Conservation (phyloP, 64 coral and sea anemone genomes). For the Exaiptasia diaphana region DNA sequence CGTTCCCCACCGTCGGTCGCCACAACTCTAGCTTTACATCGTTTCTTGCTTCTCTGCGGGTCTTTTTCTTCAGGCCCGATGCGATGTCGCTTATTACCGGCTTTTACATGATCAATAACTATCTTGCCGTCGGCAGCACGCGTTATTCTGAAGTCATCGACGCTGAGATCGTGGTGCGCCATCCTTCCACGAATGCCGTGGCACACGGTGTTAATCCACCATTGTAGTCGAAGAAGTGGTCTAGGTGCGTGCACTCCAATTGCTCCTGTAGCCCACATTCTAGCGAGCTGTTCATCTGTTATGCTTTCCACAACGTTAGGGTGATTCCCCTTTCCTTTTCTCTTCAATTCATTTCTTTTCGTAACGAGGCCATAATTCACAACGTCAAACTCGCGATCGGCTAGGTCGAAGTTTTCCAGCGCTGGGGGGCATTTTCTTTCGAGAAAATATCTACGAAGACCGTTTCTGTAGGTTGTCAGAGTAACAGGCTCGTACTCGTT, state of each 20-base stretch:
- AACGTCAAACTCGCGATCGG: constrained; percentile 95
- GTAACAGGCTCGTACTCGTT: constrained; percentile 99
- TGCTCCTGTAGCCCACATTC: constrained; percentile 98
- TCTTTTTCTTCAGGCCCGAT: constrained; percentile 90
- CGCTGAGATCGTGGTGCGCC: constrained; percentile 95
- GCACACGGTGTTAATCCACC: constrained; percentile 96
- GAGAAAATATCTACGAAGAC: constrained; percentile 95
- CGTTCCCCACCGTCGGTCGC: constrained; percentile 95
- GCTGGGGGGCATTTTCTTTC: constrained; percentile 95
- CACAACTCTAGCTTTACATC: constrained; percentile 87
- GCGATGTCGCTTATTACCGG: constrained; percentile 71
- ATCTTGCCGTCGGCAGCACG: constrained; percentile 90
- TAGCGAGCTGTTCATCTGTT: constrained; percentile 93
- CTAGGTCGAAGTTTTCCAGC: constrained; percentile 95
- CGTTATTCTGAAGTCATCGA: constrained; percentile 97
- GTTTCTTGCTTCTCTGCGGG: constrained; percentile 77
- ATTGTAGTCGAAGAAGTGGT: constrained; percentile 78
- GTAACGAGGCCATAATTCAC: constrained; percentile 95
- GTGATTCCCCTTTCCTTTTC: constrained; percentile 98
- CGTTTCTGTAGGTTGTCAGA: constrained; percentile 95
- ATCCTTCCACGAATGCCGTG: constrained; percentile 95
- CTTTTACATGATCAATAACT: constrained; percentile 92
- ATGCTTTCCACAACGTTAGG: constrained; percentile 98
- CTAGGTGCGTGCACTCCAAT: constrained; percentile 92
- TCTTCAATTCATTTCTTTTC: constrained; percentile 94